A percentile compares a stretch with the other conserved stretches of the same genome.
Evolutionary conservation across 2,888 invertebrate genomes (phyloP).

Genomic region (Microplitis deprimator): DNA sequence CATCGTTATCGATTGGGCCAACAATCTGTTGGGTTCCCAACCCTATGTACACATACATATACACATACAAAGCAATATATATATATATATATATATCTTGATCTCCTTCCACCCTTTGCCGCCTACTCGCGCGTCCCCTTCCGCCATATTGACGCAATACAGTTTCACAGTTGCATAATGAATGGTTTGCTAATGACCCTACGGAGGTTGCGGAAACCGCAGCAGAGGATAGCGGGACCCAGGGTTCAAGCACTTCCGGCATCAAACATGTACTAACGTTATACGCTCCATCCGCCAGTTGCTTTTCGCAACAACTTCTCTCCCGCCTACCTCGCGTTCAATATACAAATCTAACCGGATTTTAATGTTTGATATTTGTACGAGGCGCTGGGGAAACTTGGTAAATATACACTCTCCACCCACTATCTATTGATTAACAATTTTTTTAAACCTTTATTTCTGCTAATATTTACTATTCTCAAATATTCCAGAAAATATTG

Average conservation of each 20-base stretch:
- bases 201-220: conserved; percentile 68
- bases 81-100: not conserved
- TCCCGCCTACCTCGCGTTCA: conserved; percentile 2
- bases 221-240: conserved; percentile 54
- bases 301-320: not conserved
- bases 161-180: conserved; percentile 67
- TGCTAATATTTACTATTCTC: not conserved
- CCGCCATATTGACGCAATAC: conserved; percentile 66
- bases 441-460: too few relatives aligned
- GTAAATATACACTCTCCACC: not conserved
- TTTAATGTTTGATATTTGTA: conserved; percentile 35
- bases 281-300: conserved; percentile 41
- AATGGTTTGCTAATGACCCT: conserved; percentile 68
- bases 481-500: not conserved
- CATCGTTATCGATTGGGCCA: conserved; percentile 68
- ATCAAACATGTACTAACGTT: conserved; percentile 62
- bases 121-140: conserved; percentile 21
- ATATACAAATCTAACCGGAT: conserved; percentile 30
- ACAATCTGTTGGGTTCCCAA: conserved; percentile 60
- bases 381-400: not conserved
- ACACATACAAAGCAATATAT: not conserved
- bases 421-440: not conserved
- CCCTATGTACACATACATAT: conserved; percentile 34
- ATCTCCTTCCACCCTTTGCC: not conserved
- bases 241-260: conserved; percentile 64